Base-by-base conservation (phyloP, 37 sponge, comb jelly and placozoan genomes). In the Lycopodina hypogea region DNA sequence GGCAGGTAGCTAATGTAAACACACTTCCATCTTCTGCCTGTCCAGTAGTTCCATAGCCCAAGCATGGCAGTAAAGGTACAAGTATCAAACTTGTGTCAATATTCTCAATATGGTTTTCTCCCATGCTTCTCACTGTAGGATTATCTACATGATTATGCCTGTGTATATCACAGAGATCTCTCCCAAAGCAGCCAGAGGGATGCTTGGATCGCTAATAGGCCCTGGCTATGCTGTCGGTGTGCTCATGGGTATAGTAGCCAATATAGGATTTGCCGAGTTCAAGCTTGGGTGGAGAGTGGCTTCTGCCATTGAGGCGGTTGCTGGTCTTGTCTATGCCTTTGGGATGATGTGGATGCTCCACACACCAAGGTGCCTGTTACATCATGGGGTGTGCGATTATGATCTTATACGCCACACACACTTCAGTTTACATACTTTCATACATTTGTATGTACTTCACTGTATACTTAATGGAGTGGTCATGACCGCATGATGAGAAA, bases 131-230 rank as follows among this genome's bases (percentile, higher is more conserved):
- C n/a, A n/a, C n/a, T n/a, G n/a, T 35, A 73, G 74, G 6, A 18
- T 73, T 12, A 34, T 73, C 34, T 73, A 73, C 56, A 73, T 73
- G 74, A 52, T 30, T 2, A 55, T 51, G 37, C 74, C 74, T 32
- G 36, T 73, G 18, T 73, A 73, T 36, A 6, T 73, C 2, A 17
- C 74, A 24, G 74, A 73, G 50, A 51, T 55, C 8, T 30, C 56
- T 17, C 74, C 74, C 36, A 55, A 73, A 57, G 4, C 21, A 23
- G 3, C 36, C 32, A 51, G 74, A 73, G 74, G 74, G 50, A 42
- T 36, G 19, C 19, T 73, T 2, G 1, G 42, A 3, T 41, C 56
- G 22, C 34, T 73, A 34, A 33, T 73, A 32, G 74, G 74, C 3
- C 30, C 56, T 32, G 42, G 29, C 23, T 34, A 42, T 55, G 56